phyloP scores from a whole-genome alignment of 2,888 invertebrate species.

The Nasonia oneida region DNA sequence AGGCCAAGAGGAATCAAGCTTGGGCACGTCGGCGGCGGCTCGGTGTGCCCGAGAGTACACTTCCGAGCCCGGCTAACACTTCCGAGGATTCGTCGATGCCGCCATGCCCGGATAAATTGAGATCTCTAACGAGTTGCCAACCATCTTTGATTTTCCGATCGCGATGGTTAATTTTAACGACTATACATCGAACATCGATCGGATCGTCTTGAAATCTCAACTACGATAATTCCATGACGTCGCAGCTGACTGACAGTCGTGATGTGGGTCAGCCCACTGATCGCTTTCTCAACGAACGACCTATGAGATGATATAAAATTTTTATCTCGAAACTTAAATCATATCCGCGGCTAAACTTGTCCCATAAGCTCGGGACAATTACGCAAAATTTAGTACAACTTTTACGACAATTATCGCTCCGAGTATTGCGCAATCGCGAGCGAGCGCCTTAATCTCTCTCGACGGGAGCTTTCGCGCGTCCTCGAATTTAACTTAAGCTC shows the following conservation, averaged over 20 bases:
- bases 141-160: conserved; percentile 21
- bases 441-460: conserved; percentile 44
- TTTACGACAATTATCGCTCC: conserved; percentile 47
- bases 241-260: neutral
- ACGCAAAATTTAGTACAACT: conserved; percentile 49
- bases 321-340: conserved; percentile 23
- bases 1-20: conserved; percentile 66
- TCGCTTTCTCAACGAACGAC: neutral
- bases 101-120: conserved; percentile 52
- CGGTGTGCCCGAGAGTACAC: neutral
- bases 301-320: conserved; percentile 3
- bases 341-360: conserved; percentile 36
- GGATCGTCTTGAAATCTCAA: too few species aligned
- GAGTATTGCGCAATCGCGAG: conserved; percentile 45
- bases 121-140: conserved; percentile 48
- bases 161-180: neutral
- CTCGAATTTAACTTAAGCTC: conserved; percentile 51
- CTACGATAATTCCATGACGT: neutral
- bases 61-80: conserved; percentile 36
- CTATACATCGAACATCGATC: neutral
- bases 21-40: neutral
- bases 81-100: conserved; percentile 36
- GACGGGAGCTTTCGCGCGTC: conserved; percentile 48
- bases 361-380: conserved; percentile 43
- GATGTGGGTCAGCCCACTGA: neutral